Conservation (phyloP, 2,888 invertebrate genomes). For the Eledona agricola region DNA sequence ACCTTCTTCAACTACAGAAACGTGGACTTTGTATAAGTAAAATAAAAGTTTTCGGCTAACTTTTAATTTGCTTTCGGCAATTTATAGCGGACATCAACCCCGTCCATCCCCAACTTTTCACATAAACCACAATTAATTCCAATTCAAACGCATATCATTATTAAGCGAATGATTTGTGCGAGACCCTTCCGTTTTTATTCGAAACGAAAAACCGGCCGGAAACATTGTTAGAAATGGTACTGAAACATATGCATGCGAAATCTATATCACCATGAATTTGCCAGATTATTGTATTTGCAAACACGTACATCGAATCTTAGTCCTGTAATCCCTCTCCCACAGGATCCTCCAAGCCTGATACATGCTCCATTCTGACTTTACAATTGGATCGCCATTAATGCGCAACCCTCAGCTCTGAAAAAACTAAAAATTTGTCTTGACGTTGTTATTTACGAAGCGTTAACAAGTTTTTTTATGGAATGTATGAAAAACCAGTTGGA, state of each 20-base stretch:
- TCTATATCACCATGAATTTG: slow-evolving; percentile 32
- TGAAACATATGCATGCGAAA: slow-evolving; percentile 15
- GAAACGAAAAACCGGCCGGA: background rate
- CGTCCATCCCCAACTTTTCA: slow-evolving; percentile 14
- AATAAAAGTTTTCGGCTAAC: slow-evolving; percentile 39
- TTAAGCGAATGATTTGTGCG: slow-evolving; percentile 1
- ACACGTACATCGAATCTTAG: slow-evolving; percentile 36
- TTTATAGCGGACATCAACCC: slow-evolving; percentile 41
- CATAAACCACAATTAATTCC: slow-evolving; percentile 18
- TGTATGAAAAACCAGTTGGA: slow-evolving; percentile 24
- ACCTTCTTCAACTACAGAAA: slow-evolving; percentile 41
- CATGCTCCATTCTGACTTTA: slow-evolving; percentile 29
- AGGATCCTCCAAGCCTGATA: slow-evolving; percentile 26
- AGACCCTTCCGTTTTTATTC: background rate
- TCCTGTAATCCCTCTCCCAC: slow-evolving; percentile 34
- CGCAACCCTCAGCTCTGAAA: background rate
- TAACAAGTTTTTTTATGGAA: slow-evolving; percentile 20
- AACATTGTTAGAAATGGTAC: slow-evolving; percentile 4
- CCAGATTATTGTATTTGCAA: slow-evolving; percentile 35
- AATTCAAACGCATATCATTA: slow-evolving; percentile 5
- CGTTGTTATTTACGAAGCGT: slow-evolving; percentile 25
- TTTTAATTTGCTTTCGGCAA: slow-evolving; percentile 44
- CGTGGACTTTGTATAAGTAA: slow-evolving; percentile 41
- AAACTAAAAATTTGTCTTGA: slow-evolving; percentile 20
- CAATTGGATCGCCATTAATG: slow-evolving; percentile 32